Evolutionary conservation across 2,113 vertebrate species (phyloP).

Genomic region (Nothoprocta pentlandii): DNA sequence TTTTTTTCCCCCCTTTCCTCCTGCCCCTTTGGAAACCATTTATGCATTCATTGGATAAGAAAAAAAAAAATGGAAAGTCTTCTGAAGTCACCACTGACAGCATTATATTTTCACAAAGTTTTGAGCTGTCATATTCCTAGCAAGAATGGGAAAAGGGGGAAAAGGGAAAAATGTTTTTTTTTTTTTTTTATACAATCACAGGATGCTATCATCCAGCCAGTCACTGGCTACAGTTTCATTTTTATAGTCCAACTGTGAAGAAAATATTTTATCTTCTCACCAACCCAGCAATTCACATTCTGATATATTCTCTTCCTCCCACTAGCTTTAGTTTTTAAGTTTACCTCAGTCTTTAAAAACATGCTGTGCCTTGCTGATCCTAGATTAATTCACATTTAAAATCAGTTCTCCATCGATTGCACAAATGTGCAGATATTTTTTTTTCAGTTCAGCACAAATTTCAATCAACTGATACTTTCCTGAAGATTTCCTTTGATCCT

Average conservation of each 20-base stretch:
- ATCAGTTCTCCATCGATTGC: neutral
- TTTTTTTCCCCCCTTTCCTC: neutral
- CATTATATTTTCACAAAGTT: neutral
- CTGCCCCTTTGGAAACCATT: neutral
- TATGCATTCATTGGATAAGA: neutral
- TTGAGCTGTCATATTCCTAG: neutral
- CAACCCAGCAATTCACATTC: neutral
- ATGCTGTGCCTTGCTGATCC: neutral
- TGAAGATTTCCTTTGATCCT: neutral
- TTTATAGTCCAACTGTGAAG: neutral
- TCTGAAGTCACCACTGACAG: neutral
- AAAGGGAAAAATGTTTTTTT: too few relatives aligned
- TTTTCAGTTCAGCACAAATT: constrained; percentile 7
- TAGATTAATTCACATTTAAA: constrained; percentile 7
- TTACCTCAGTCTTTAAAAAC: neutral
- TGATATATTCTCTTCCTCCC: neutral
- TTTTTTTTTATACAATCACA: neutral
- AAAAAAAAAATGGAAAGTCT: neutral
- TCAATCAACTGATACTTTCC: neutral
- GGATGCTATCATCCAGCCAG: neutral
- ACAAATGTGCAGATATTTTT: neutral
- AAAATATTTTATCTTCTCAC: neutral
- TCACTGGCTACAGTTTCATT: neutral
- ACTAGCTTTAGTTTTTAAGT: neutral
- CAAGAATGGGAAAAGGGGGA: neutral